Evolutionary conservation across 2,113 vertebrate species (phyloP).

Genomic region (Phasianus colchicus): DNA sequence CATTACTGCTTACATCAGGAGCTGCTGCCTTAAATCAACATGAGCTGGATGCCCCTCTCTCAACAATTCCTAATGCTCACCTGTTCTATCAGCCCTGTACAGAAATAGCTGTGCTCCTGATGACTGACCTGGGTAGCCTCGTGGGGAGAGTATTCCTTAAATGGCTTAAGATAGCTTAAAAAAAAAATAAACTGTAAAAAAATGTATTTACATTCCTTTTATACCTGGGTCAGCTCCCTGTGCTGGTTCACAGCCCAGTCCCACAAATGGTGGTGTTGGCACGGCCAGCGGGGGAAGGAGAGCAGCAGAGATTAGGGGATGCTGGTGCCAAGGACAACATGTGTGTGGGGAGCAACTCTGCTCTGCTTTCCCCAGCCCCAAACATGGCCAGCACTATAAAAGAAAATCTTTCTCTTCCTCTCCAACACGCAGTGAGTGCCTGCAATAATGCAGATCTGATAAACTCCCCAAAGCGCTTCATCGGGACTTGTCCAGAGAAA

Average conservation of each 20-base stretch:
- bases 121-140: background rate
- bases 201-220: constrained; percentile 1
- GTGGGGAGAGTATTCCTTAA: background rate
- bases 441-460: constrained; percentile 48
- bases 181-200: background rate
- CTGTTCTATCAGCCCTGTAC: background rate
- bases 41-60: background rate
- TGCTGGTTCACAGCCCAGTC: background rate
- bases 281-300: background rate
- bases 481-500: constrained; percentile 50
- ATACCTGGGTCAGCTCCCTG: background rate
- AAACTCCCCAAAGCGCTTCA: constrained; percentile 24
- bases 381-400: background rate
- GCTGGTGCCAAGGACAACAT: constrained; percentile 42
- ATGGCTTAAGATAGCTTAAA: background rate
- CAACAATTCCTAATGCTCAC: background rate
- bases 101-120: background rate
- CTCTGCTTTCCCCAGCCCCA: background rate
- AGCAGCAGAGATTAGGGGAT: background rate
- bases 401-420: background rate
- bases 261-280: constrained; percentile 2
- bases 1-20: background rate
- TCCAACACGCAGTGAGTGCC: background rate
- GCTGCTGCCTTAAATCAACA: background rate
- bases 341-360: background rate